Evolutionary conservation across 2,888 invertebrate species (phyloP), one percentile per base, ranked within the genome.

Genomic region (Phlogophora meticulosa): DNA sequence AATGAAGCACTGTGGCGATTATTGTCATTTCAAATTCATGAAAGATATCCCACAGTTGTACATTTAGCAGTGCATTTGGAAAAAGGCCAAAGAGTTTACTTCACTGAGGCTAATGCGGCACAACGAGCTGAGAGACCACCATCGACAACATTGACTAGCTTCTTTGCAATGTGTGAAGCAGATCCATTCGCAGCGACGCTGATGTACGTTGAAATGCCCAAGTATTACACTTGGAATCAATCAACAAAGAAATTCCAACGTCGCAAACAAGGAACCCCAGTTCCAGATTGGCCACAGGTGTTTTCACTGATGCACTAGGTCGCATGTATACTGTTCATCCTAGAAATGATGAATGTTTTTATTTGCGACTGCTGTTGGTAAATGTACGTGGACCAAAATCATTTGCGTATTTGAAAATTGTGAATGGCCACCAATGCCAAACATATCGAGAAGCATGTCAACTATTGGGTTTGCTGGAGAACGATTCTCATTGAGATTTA

Each of bases 131-230:
- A 43, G 9, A 20, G 7, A 4, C 61, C 61, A n/a, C 46, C 45
- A n/a, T n/a, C 22, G 17, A 62, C 53, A 4, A 62, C 61, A 38
- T 38, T 53, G 2, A 22, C 38, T 10, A 7, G 53, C 3, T 62
- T 62, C 17, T 62, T 62, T 10, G 40, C 46, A 7, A 15, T 38
- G 1, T 62, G 61, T 15, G 36, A 46, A 5, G 7, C 5, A 4
- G 61, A 62, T 40, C 20, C 46, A 7, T 62, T 36, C 0, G 67
- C 67, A 1, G 3, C 9, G 51, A 67, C 67, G 4, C 7, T 67
- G 3, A 28, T 61, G 0, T 56, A 61, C 1, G 36, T 36, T 0
- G 61, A 45, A 51, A 61, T 67, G 20, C 61, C 66, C 22, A 20
- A 1, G 28, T 55, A 55, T 55, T 42, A 55, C 15, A 55, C 55